Evolutionary conservation across 1,140 invertebrate species (phyloP), one percentile per base, ranked within the genome.

Genomic region (Lepidotrigona ventralis): DNA sequence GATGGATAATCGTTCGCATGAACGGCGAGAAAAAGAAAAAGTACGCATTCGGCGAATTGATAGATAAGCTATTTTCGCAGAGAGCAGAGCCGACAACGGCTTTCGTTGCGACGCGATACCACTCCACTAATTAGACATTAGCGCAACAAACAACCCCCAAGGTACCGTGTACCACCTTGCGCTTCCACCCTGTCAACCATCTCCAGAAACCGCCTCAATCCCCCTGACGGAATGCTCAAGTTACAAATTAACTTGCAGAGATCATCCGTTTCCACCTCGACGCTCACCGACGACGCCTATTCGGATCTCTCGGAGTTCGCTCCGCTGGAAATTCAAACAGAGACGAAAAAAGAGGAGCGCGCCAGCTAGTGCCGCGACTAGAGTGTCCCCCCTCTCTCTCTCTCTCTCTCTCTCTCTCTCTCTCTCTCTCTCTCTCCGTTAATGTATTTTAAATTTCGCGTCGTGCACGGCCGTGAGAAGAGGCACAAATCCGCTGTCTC

Each of bases 161-260:
- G 89, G 89, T 91, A 90, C 84, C 90, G 81, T 87, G 84, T 85
- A 84, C 82, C 85, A 84, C 82, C 85, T 86, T 79, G 83, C 39
- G 39, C 68, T 77, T 69, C 81, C 84, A 77, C 78, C 73, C 88
- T 74, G 73, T 60, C 85, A 79, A 70, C 84, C 83, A 87, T 64
- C 87, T 81, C 85, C 80, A 85, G 82, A 86, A 89, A 89, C 85
- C 88, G 74, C 87, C 83, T 84, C 85, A 85, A 85, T 87, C 87
- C 82, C 84, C 87, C 87, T 86, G 87, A 90, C 87, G 87, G 89
- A 90, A 92, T 91, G 88, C 92, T 93, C 92, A 89, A 92, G 92
- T 93, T 93, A 93, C 92, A 93, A 93, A 93, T 93, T 93, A 93
- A 92, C 92, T 93, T 91, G 89, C 91, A 91, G 92, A 93, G 92